phyloP scores from a whole-genome alignment of 2,113 vertebrate genomes.

The Hepsetus odoe region DNA sequence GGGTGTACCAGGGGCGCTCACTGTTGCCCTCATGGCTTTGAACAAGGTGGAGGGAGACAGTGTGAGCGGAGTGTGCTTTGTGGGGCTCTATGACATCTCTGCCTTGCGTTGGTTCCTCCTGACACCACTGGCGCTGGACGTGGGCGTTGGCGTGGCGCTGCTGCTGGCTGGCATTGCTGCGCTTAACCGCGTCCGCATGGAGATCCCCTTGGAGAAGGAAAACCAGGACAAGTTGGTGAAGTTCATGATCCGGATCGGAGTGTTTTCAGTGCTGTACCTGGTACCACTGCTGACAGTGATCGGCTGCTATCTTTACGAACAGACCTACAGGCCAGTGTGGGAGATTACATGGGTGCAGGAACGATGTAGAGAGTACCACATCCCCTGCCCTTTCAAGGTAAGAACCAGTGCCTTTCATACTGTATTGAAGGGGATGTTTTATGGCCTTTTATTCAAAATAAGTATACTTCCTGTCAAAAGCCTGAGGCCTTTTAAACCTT shows the following conservation, averaged over 20 bases:
- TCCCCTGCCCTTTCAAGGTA: conserved; percentile 95
- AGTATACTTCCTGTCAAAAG: neutral
- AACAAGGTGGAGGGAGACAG: conserved; percentile 98
- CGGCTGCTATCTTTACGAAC: conserved; percentile 95
- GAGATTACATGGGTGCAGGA: conserved; percentile 97
- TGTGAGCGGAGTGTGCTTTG: conserved; percentile 95
- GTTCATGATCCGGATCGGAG: conserved; percentile 98
- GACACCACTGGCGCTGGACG: conserved; percentile 89
- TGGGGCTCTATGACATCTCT: conserved; percentile 91
- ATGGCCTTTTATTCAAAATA: neutral
- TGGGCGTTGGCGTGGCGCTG: conserved; percentile 90
- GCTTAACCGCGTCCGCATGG: conserved; percentile 94
- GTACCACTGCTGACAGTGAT: conserved; percentile 91
- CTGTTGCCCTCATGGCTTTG: conserved; percentile 91
- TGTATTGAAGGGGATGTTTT: no score
- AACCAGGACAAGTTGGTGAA: conserved; percentile 99
- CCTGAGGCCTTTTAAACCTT: neutral
- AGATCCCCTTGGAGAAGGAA: conserved; percentile 97
- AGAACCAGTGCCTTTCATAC: neutral
- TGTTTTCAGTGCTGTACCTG: conserved; percentile 98
- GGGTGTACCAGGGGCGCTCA: conserved; percentile 93
- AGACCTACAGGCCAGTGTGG: conserved; percentile 87
- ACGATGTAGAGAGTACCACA: conserved; percentile 93
- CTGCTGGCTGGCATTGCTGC: conserved; percentile 95
- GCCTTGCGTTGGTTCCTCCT: conserved; percentile 93